These are phyloP conservation scores for Ephydatia muelleri DNA, from an alignment of 37 sponge, comb jelly and placozoan genomes.

Conservation along the genomic window DNA sequence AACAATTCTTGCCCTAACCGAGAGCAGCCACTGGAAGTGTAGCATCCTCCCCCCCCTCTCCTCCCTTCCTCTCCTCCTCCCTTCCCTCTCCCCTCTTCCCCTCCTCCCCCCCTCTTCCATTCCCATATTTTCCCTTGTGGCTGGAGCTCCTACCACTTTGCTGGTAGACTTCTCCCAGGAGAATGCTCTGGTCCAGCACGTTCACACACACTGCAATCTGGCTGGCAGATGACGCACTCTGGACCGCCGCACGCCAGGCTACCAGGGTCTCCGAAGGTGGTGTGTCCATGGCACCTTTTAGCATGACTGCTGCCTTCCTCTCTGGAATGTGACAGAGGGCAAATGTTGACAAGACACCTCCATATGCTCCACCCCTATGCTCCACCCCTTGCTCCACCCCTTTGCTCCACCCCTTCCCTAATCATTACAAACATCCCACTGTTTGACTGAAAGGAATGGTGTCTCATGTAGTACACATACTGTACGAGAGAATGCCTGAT, in stretches of 20 bases:
- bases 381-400: not conserved
- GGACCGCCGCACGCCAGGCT: constrained; percentile 74
- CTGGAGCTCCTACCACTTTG: constrained; percentile 74
- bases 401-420: not conserved
- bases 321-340: not conserved
- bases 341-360: not conserved
- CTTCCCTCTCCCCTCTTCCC: not conserved
- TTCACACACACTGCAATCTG: constrained; percentile 80
- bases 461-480: no score
- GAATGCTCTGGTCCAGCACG: constrained; percentile 70
- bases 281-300: not conserved
- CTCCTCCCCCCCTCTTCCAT: no score
- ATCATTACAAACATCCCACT: not conserved
- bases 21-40: no score
- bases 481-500: no score
- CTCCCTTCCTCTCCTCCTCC: not conserved
- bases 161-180: constrained; percentile 93
- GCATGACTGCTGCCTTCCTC: not conserved
- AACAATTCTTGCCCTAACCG: no score
- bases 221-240: constrained; percentile 65
- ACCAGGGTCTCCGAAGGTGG: constrained; percentile 9
- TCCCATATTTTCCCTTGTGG: no score
- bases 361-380: not conserved
- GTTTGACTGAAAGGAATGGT: not conserved
- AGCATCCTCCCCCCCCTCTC: no score